phyloP scores from a whole-genome alignment of 2,888 invertebrate genomes.

The Tetrapedia diversipes region DNA sequence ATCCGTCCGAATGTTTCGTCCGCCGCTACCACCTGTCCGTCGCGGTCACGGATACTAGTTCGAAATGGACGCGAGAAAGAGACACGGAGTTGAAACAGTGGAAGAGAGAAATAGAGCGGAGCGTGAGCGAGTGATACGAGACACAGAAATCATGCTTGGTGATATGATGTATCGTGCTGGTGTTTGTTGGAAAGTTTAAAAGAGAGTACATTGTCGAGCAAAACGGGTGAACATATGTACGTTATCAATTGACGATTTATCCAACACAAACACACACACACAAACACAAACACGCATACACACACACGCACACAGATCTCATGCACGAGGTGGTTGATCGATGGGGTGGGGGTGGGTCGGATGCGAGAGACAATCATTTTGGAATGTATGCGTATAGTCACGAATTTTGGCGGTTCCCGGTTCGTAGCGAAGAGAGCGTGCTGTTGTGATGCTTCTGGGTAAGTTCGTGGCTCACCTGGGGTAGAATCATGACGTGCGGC shows the following conservation, averaged over 20 bases:
- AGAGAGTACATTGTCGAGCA: conserved; percentile 23
- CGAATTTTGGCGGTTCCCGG: conserved; percentile 59
- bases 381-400: conserved; percentile 15
- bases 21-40: neutral
- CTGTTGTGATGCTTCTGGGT: conserved; percentile 62
- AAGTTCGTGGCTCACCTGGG: conserved; percentile 78
- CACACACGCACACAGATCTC: conserved; percentile 29
- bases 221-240: conserved; percentile 2
- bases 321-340: conserved; percentile 44
- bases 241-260: no score
- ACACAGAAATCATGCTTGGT: conserved; percentile 35
- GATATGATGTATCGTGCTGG: conserved; percentile 46
- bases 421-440: conserved; percentile 47
- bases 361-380: conserved; percentile 9
- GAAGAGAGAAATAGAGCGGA: neutral
- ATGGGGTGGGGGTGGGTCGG: no score
- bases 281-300: no score
- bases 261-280: no score
- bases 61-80: no score
- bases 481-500: conserved; percentile 82
- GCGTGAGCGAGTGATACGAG: neutral
- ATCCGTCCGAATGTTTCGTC: conserved; percentile 1
- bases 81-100: conserved; percentile 8
- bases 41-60: neutral
- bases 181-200: conserved; percentile 13